These are phyloP conservation scores for Platorchestia sp. DNA, from an alignment of 1,140 invertebrate species.

Conservation along the genomic window DNA sequence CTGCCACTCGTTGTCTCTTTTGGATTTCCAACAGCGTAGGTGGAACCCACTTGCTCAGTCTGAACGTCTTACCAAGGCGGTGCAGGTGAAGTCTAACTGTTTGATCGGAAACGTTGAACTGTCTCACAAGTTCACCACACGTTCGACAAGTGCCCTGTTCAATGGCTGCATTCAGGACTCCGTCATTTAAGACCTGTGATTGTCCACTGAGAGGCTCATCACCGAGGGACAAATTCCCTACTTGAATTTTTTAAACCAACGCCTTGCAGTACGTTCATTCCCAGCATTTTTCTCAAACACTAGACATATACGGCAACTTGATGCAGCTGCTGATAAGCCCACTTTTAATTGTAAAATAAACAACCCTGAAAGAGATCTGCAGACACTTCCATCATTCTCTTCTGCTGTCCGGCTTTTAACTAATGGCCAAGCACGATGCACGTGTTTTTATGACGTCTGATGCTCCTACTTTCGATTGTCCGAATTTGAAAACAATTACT, in stretches of 20 bases:
- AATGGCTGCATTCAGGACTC: neutral
- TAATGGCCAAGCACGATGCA: neutral
- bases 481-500: neutral
- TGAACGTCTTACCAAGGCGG: constrained; percentile 11
- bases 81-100: neutral
- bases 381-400: neutral
- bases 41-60: neutral
- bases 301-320: neutral
- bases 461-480: neutral
- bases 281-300: neutral
- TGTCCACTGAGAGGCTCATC: neutral
- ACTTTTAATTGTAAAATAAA: neutral
- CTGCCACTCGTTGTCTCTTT: too few species aligned
- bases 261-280: constrained; percentile 14
- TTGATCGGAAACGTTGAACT: neutral
- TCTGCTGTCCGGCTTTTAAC: neutral
- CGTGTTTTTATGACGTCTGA: constrained; percentile 8
- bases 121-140: constrained; percentile 14
- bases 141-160: neutral
- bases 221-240: neutral
- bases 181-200: neutral
- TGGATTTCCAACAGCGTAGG: too few species aligned
- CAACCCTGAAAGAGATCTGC: neutral
- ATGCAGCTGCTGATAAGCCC: constrained; percentile 25
- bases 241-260: neutral